Base-by-base conservation (phyloP, 2,888 invertebrate genomes). In the Patella pellucida region DNA sequence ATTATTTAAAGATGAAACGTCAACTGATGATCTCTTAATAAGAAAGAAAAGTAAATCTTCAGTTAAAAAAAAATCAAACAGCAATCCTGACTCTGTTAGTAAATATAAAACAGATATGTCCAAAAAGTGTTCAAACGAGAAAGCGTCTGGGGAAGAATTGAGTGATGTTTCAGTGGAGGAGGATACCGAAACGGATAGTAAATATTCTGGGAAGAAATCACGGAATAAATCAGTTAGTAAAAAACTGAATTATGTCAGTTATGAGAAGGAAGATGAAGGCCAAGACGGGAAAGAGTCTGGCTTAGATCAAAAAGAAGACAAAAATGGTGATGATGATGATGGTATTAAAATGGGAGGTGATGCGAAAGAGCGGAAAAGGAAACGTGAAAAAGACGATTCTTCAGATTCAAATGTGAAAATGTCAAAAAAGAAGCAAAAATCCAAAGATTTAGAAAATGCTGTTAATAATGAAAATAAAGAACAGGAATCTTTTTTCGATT, bases 381-480 rank as follows among this genome's bases (percentile, higher is more conserved):
- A 68, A n/a, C 27, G 9, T 56, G 52, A 14, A n/a, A 68, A 52
- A 50, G 51, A 31, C 27, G 68, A 16, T 50, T 67, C 67, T 41
- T 23, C 50, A 68, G 52, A 41, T 41, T 41, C 9, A 1, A 41
- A 1, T 41, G 41, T 41, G 41, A 41, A 41, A 41, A 41, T 41
- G 9, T 41, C 41, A 41, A 41, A 41, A 41, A 41, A 41, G 41
- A 41, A 41, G 51, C 68, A 73, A 71, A 62, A 52, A 9, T 54
- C 74, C 12, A 62, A 69, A 68, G 71, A 72, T n/a, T 71, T 23
- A 52, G 73, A 73, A 62, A 54, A 19, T 19, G 23, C 51, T 2
- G 70, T 69, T 52, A 70, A 72, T 68, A 69, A 71, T n/a, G 73
- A 76, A n/a, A 72, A 69, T 56, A 71, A 73, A 27, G 67, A 76